Evolutionary conservation across 2,113 vertebrate genomes (phyloP).

Genomic region (Herpailurus yagouaroundi): DNA sequence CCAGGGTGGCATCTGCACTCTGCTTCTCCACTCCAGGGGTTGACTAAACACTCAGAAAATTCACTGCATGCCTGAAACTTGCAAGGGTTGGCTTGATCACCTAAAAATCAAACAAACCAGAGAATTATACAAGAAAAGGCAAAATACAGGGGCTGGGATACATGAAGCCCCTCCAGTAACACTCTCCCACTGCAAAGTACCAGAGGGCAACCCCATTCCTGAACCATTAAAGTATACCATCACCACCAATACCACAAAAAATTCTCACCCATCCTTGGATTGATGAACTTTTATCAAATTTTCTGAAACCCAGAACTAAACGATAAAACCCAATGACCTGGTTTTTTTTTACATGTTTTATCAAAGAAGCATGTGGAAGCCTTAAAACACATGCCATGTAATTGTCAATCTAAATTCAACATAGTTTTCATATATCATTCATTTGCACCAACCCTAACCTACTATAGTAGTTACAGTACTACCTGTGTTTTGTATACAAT

Average conservation of each 20-base stretch:
- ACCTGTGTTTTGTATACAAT: not conserved
- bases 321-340: constrained; percentile 5
- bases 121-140: constrained; percentile 9
- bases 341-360: not conserved
- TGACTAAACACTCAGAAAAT: constrained; percentile 93
- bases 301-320: not conserved
- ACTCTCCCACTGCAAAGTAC: not conserved
- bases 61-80: constrained; percentile 98
- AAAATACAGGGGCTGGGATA: not conserved
- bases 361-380: not conserved
- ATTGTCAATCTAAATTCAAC: not conserved
- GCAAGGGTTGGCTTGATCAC: constrained; percentile 94
- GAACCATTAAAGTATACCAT: not conserved
- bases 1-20: constrained; percentile 94
- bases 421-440: not conserved
- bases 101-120: constrained; percentile 80
- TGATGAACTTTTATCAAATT: not conserved
- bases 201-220: not conserved
- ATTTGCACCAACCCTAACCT: not conserved
- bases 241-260: not conserved
- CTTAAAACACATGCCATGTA: not conserved
- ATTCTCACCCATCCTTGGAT: not conserved
- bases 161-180: not conserved
- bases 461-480: no score
- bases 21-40: constrained; percentile 92